Evolutionary conservation across 2,113 vertebrate genomes (phyloP), one percentile per base, ranked within the genome.

Genomic region (Nettapus auritus): DNA sequence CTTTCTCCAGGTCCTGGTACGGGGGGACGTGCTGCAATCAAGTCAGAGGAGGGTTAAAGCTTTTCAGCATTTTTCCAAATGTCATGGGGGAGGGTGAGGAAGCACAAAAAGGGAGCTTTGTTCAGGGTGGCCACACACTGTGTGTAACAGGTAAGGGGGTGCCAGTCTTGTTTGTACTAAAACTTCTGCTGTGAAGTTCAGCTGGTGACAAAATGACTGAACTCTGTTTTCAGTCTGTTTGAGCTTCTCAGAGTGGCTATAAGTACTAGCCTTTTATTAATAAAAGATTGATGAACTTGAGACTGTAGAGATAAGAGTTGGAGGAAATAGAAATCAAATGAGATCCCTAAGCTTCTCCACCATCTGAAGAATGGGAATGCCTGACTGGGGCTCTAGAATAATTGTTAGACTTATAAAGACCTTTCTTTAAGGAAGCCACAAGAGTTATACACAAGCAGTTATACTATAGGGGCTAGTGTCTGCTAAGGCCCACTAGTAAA

Each of bases 61-160:
- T 82, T 50, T 68, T 36, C 68, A 77, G 28, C 4, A 4, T 85
- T 92, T 79, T 63, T 69, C 50, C 59, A 92, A 15, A 79, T 82
- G 67, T 66, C 2, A 0, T 46, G 48, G 44, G 84, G 62, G 74
- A 89, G 66, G 69, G 66, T 0, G 0, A 90, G 62, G 62, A 79
- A 52, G 26, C 75, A 68, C 52, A 31, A 42, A 85, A 89, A 56
- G 8, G 46, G 36, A 46, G 19, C 50, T 89, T 86, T 85, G 11
- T 57, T 82, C 71, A 33, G 84, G 28, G 25, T 77, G 36, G 33
- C 62, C 38, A 40, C 21, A 40, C 23, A 28, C 31, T 80, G 23
- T 14, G 31, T 85, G 66, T 86, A 82, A 85, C 77, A 93, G 88
- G 81, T 89, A 87, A 85, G 75, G 29, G 22, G 21, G 8, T 33